Evolutionary conservation across 2,797 vertebrate species (phyloP).

Genomic region (Macrochelys suwanniensis): DNA sequence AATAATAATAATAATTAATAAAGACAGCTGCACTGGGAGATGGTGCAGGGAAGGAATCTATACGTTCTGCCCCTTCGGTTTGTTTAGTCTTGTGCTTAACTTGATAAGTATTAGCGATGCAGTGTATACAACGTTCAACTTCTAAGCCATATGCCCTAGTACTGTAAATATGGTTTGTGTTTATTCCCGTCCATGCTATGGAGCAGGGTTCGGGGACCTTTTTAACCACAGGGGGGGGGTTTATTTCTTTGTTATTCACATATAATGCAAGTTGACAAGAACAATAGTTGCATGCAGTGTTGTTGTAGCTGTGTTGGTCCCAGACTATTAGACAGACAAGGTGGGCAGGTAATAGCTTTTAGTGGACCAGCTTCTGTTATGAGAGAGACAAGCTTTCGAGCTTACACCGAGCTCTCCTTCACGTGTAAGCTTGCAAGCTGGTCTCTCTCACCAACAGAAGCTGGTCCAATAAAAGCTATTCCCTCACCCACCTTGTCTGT

Average conservation of each 20-base stretch:
- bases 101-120: background rate
- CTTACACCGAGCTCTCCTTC: background rate
- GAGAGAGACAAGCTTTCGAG: background rate
- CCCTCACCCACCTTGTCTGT: background rate
- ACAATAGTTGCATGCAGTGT: background rate
- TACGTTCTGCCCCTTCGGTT: background rate
- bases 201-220: background rate
- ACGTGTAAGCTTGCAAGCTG: background rate
- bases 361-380: background rate
- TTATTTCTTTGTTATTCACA: background rate
- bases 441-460: background rate
- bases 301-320: background rate
- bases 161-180: accelerated
- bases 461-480: background rate
- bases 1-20: background rate
- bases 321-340: background rate
- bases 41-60: accelerated
- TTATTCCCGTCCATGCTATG: background rate
- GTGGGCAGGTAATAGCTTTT: background rate
- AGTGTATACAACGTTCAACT: accelerated
- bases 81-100: background rate
- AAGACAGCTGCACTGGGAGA: background rate
- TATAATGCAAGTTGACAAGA: background rate
- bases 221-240: background rate
- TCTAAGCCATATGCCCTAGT: background rate